phyloP scores from a whole-genome alignment of 2,888 invertebrate genomes.

The Acrobasis suavella region DNA sequence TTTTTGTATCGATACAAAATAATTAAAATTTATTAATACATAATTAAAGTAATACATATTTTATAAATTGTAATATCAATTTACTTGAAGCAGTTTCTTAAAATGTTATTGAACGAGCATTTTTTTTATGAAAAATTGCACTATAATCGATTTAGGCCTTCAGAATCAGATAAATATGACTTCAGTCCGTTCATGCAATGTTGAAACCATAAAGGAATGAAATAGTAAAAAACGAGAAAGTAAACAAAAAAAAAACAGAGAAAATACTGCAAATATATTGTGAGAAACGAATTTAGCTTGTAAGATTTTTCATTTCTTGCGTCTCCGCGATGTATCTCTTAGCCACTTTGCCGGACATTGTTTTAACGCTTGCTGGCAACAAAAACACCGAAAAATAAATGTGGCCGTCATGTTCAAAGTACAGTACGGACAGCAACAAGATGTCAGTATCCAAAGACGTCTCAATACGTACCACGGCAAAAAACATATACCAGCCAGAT shows the following conservation, averaged over 20 bases:
- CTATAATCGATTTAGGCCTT: no score
- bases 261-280: slow-evolving; percentile 5
- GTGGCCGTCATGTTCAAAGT: slow-evolving; percentile 72
- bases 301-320: slow-evolving; percentile 22
- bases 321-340: slow-evolving; percentile 17
- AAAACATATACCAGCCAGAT: slow-evolving; percentile 74
- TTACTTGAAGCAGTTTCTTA: no score
- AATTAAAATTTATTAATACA: no score
- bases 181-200: neutral
- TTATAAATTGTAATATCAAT: no score
- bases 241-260: neutral
- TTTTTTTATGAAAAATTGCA: no score
- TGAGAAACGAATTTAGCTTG: slow-evolving; percentile 4
- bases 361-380: slow-evolving; percentile 41
- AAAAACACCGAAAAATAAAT: slow-evolving; percentile 67
- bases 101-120: no score
- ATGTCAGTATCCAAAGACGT: slow-evolving; percentile 79
- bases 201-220: neutral
- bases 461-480: slow-evolving; percentile 77
- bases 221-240: neutral
- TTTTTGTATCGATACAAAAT: no score
- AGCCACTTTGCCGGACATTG: slow-evolving; percentile 28
- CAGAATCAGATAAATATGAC: no score
- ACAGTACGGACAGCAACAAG: slow-evolving; percentile 75
- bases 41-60: no score